Evolutionary conservation across 2,797 vertebrate species (phyloP).

Genomic region (Miichthys miiuy): DNA sequence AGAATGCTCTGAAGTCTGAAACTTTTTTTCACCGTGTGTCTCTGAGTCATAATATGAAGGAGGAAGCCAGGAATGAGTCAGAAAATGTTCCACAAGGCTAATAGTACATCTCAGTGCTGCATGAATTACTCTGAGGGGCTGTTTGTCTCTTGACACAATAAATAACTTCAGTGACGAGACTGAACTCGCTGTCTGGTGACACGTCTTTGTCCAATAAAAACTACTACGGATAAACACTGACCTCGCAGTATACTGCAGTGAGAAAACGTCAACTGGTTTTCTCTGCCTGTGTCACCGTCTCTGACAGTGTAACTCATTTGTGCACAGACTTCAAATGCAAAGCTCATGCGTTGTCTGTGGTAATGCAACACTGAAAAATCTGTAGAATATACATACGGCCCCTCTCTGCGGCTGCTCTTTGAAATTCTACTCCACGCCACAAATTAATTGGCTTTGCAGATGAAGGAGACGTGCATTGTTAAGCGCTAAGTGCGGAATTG

Average conservation of each 20-base stretch:
- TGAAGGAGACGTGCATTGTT: constrained; percentile 72
- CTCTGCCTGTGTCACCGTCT: neutral
- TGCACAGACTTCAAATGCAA: constrained; percentile 22
- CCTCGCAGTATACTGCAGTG: neutral
- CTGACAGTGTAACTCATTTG: neutral
- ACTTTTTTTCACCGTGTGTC: constrained; percentile 76
- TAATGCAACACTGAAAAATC: constrained; percentile 7
- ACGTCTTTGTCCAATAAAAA: constrained; percentile 15
- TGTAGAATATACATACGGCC: constrained; percentile 13
- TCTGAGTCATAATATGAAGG: constrained; percentile 91
- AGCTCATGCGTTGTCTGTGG: constrained; percentile 12
- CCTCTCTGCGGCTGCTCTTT: constrained; percentile 46
- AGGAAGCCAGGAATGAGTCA: constrained; percentile 90
- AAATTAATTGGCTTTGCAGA: constrained; percentile 74
- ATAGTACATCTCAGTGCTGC: constrained; percentile 70
- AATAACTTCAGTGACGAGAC: constrained; percentile 48
- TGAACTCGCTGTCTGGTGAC: constrained; percentile 24
- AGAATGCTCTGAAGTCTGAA: constrained; percentile 77
- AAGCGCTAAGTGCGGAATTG: constrained; percentile 66
- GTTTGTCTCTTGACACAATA: constrained; percentile 57
- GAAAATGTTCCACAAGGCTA: constrained; percentile 85
- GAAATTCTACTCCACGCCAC: constrained; percentile 58
- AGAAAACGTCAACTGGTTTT: neutral
- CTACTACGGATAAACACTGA: constrained; percentile 13
- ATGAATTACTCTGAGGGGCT: constrained; percentile 74